Evolutionary conservation across 2,888 invertebrate species (phyloP).

Genomic region (Melinopterus prodromus): DNA sequence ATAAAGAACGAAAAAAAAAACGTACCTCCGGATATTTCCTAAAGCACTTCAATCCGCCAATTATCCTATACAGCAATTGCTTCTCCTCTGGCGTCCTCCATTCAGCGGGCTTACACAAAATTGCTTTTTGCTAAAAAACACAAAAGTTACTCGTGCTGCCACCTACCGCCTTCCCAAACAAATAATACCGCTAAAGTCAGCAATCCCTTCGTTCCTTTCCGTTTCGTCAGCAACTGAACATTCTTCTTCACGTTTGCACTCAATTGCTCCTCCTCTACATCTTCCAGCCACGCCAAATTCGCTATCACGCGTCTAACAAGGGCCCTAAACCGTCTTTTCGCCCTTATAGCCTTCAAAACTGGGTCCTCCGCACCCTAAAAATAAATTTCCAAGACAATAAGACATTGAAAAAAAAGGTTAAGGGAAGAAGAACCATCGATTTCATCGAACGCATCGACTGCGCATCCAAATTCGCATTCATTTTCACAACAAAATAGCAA

Average conservation of each 20-base stretch:
- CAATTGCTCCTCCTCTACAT: constrained; percentile 59
- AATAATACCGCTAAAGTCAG: constrained; percentile 44
- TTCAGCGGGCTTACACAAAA: constrained; percentile 65
- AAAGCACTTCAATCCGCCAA: constrained; percentile 71
- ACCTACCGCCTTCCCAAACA: not conserved
- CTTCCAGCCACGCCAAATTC: constrained; percentile 67
- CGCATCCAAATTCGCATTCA: not conserved
- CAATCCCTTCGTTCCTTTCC: constrained; percentile 52
- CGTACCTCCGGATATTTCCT: constrained; percentile 66
- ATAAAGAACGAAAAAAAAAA: not conserved
- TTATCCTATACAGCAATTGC: constrained; percentile 65
- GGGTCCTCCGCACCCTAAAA: not conserved
- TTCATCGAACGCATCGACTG: not conserved
- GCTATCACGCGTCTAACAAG: constrained; percentile 66
- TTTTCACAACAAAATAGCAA: not conserved
- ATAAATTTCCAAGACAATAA: not conserved
- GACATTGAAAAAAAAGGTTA: not conserved
- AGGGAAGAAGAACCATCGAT: not conserved
- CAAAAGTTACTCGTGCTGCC: constrained; percentile 13
- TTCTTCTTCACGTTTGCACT: constrained; percentile 65
- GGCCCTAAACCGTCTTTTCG: constrained; percentile 62
- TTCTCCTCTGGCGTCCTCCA: constrained; percentile 69
- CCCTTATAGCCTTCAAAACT: constrained; percentile 20
- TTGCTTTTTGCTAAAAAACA: constrained; percentile 66
- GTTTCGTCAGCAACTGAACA: constrained; percentile 56